Percentiles rank a stretch among this genome's conserved stretches.
Evolutionary conservation across 2,888 invertebrate genomes (phyloP).

Genomic region (Hydriomena furcata): DNA sequence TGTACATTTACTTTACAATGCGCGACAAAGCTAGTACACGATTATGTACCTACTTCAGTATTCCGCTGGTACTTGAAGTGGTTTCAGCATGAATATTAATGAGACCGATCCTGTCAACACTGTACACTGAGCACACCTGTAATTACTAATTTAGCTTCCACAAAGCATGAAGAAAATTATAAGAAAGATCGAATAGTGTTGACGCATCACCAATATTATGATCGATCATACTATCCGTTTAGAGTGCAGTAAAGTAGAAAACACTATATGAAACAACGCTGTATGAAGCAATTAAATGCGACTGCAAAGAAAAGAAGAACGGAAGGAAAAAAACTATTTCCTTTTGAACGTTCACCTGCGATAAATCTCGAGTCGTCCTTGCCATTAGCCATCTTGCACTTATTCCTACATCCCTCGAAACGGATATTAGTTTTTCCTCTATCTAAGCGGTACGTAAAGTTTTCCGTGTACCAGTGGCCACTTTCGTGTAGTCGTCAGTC

Average conservation of each 20-base stretch:
- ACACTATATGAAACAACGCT: too few relatives aligned
- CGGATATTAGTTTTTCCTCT: background rate
- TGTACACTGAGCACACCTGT: background rate
- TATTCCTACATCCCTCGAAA: background rate
- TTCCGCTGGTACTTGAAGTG: background rate
- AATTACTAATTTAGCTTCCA: background rate
- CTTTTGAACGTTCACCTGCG: background rate
- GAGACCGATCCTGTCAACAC: constrained; percentile 1
- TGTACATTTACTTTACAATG: too few relatives aligned
- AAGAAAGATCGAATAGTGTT: too few relatives aligned
- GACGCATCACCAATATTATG: too few relatives aligned
- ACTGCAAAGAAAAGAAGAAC: background rate
- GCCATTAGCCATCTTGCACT: background rate
- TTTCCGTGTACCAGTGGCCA: background rate
- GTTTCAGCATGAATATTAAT: constrained; percentile 8
- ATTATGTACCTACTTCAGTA: background rate
- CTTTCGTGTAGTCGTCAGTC: background rate
- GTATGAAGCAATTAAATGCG: background rate
- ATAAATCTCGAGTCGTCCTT: background rate
- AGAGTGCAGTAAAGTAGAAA: too few relatives aligned
- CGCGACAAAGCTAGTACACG: background rate
- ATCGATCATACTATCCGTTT: too few relatives aligned
- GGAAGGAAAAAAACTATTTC: constrained; percentile 1
- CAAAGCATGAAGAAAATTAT: too few relatives aligned
- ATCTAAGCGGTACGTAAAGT: background rate